These are phyloP conservation scores for Ephydatia muelleri DNA, from an alignment of 37 sponge, comb jelly and placozoan genomes.

Conservation along the genomic window DNA sequence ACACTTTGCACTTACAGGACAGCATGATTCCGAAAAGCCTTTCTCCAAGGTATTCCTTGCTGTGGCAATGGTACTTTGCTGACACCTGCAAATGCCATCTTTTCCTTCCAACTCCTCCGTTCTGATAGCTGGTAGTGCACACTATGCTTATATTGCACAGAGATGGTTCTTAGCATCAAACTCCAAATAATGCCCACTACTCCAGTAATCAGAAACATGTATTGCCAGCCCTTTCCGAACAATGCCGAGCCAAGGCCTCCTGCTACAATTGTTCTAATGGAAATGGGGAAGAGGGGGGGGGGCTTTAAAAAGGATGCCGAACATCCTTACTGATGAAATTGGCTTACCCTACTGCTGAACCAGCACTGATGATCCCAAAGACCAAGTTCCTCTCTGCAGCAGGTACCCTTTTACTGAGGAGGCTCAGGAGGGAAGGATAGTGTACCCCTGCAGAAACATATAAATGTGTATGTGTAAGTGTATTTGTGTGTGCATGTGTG, in stretches of 20 bases:
- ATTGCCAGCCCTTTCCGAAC: conserved; percentile 27
- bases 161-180: background rate
- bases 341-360: conserved; percentile 8
- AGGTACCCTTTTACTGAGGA: conserved; percentile 13
- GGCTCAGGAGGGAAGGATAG: conserved; percentile 28
- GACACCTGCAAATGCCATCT: background rate
- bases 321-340: no score
- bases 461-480: background rate
- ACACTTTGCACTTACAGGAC: conserved; percentile 40
- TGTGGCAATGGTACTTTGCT: background rate
- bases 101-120: background rate
- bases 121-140: conserved; percentile 43
- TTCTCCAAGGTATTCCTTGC: conserved; percentile 25
- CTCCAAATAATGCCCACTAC: conserved; percentile 22
- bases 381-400: background rate
- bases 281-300: background rate
- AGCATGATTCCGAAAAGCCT: conserved; percentile 3
- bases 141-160: conserved; percentile 2
- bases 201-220: conserved; percentile 13
- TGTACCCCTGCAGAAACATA: conserved; percentile 29
- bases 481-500: conserved; percentile 16
- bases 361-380: conserved; percentile 17
- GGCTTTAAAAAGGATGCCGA: background rate
- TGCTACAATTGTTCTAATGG: background rate
- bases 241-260: conserved; percentile 17